phyloP scores from a whole-genome alignment of 1,140 invertebrate species.

The Platyura marginata region DNA sequence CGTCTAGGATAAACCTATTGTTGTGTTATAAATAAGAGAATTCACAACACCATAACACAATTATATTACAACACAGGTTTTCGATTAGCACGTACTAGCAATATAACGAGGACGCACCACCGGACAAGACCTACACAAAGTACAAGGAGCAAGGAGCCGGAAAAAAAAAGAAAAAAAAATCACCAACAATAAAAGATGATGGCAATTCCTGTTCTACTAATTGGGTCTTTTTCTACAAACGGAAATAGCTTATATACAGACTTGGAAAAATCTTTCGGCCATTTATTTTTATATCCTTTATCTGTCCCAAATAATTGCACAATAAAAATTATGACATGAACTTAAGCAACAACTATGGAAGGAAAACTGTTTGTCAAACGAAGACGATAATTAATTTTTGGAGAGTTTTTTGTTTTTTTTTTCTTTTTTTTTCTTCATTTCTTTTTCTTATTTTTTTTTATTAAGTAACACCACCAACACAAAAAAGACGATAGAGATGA shows the following conservation, averaged over 20 bases:
- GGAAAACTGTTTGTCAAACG: too few species aligned
- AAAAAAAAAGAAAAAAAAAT: neutral
- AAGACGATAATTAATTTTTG: too few species aligned
- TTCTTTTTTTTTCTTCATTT: too few species aligned
- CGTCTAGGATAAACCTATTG: too few species aligned
- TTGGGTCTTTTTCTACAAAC: neutral
- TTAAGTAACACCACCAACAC: too few species aligned
- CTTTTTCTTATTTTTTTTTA: too few species aligned
- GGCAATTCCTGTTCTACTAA: neutral
- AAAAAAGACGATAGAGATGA: too few species aligned
- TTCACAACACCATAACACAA: too few species aligned
- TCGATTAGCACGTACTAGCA: neutral
- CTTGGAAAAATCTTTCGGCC: neutral
- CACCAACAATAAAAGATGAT: neutral
- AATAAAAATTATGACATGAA: neutral
- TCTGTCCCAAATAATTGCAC: neutral
- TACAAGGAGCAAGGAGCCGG: neutral
- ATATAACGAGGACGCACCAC: neutral
- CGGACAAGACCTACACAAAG: neutral
- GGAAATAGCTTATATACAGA: neutral
- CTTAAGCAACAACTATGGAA: too few species aligned
- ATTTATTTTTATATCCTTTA: neutral
- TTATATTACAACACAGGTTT: neutral
- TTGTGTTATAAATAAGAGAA: too few species aligned
- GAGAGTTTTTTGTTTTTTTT: too few species aligned